Evolutionary conservation across 23 tunicate genomes (phyloP), one percentile per base, ranked within the genome.

Genomic region (Halocynthia roretzi): DNA sequence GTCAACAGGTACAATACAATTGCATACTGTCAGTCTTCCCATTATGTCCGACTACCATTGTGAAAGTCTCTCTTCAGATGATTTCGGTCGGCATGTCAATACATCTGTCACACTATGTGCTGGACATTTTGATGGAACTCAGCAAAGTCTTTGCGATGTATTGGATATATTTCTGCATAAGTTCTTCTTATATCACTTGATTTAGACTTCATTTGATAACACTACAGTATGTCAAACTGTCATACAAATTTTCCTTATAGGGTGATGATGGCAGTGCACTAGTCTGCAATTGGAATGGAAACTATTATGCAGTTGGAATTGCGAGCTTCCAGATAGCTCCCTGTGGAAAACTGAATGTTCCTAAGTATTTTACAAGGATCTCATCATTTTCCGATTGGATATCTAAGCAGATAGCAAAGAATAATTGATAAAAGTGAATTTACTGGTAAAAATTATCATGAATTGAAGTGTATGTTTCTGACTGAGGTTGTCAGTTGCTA

Each of bases 41-140:
- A 54, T 80, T 7, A 18, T 83, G 74, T 82, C 87, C 7, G 95
- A 88, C 54, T 64, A 65, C 11, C 76, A 83, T 19, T 88, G 95
- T 54, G 63, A 62, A 11, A 44, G 50, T 40, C 54, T 70, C 14
- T 83, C 95, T 8, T 60, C 80, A 15, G 61, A 56, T 7, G 17
- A 49, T 17, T 88, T 88, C 52, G 95, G 95, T 48, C 80, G 71
- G 14, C 49, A 57, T 6, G 62, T 83, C n/a, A 71, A 88, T 56
- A 65, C 76, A 9, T 71, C 61, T n/a, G 50, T 84, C 10, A 78
- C 78, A 7, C 53, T 87, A 10, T 88, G 95, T 74, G 95, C 95
- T 40, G 95, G 87, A 6, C 87, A 88, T 75, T 78, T 88, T 56
- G 95, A 88, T 58, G 87, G 87, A 6, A 82, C 84, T 6, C 62